phyloP scores from a whole-genome alignment of 2,113 vertebrate genomes.

The Labrus mixtus region DNA sequence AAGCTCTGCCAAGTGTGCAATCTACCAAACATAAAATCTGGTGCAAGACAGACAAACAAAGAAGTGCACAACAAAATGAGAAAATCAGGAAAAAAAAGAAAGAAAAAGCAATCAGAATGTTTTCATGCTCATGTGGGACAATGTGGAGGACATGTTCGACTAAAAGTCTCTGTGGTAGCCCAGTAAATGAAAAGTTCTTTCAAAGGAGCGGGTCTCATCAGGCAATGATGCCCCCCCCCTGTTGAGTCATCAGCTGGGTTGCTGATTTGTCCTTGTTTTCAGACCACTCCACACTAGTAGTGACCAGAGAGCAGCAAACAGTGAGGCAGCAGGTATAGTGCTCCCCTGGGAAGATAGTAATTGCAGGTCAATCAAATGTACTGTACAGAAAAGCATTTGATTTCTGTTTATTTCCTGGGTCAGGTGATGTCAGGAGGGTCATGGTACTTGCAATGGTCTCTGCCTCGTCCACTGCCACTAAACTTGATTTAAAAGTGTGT shows the following conservation, averaged over 20 bases:
- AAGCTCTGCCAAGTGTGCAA: constrained; percentile 37
- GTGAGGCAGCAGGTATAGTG: constrained; percentile 46
- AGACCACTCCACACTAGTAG: constrained; percentile 51
- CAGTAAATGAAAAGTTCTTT: constrained; percentile 35
- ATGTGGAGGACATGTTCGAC: constrained; percentile 10
- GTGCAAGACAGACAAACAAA: constrained; percentile 4
- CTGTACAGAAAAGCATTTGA: constrained; percentile 30
- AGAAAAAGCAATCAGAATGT: neutral
- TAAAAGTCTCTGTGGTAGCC: constrained; percentile 19
- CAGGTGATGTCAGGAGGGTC: neutral
- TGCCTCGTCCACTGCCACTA: neutral
- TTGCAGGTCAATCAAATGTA: constrained; percentile 36
- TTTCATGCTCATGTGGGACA: constrained; percentile 16
- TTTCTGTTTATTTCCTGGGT: constrained; percentile 21
- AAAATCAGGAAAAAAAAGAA: neutral
- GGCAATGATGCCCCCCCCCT: constrained; percentile 48
- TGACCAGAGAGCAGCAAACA: constrained; percentile 58
- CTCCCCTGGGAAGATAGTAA: constrained; percentile 43
- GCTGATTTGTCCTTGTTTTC: constrained; percentile 71
- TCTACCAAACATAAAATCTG: constrained; percentile 37
- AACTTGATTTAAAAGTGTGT: neutral
- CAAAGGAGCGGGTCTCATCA: constrained; percentile 54
- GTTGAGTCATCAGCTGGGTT: constrained; percentile 64
- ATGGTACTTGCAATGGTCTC: neutral
- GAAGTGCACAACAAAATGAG: constrained; percentile 12